Evolutionary conservation across 2,113 vertebrate genomes (phyloP).

Genomic region (Cercocebus atys): DNA sequence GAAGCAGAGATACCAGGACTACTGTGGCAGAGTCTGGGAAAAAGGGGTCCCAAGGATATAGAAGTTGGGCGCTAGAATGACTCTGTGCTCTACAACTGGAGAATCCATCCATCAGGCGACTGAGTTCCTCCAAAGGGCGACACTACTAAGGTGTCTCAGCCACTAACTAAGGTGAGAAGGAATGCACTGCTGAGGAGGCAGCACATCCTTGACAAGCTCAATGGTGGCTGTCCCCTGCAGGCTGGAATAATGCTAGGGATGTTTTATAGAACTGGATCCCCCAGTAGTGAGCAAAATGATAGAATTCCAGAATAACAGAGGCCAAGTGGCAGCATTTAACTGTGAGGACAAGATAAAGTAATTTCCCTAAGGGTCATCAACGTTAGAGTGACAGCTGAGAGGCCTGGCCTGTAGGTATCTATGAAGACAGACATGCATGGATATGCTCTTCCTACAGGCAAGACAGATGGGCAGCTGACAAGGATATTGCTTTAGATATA

Average conservation of each 20-base stretch:
- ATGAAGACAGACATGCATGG: no score
- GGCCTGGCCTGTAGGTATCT: not conserved
- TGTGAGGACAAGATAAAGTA: not conserved
- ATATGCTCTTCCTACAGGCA: not conserved
- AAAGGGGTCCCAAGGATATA: not conserved
- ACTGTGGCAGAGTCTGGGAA: no score
- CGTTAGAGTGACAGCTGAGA: not conserved
- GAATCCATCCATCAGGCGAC: not conserved
- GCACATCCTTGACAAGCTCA: not conserved
- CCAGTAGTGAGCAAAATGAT: not conserved
- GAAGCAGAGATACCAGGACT: not conserved
- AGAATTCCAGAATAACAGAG: not conserved
- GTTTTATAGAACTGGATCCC: not conserved
- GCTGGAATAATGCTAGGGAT: not conserved
- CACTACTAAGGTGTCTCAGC: not conserved
- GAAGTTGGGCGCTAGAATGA: no score
- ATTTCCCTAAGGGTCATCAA: not conserved
- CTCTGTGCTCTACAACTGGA: not conserved
- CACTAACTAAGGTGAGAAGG: not conserved
- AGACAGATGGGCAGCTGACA: no score
- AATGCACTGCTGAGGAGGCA: not conserved
- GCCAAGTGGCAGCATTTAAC: not conserved
- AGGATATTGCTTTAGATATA: not conserved
- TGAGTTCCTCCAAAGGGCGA: not conserved
- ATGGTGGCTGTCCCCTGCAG: not conserved